phyloP scores from a whole-genome alignment of 2,888 invertebrate genomes.

The Megastigmus dorsalis region DNA sequence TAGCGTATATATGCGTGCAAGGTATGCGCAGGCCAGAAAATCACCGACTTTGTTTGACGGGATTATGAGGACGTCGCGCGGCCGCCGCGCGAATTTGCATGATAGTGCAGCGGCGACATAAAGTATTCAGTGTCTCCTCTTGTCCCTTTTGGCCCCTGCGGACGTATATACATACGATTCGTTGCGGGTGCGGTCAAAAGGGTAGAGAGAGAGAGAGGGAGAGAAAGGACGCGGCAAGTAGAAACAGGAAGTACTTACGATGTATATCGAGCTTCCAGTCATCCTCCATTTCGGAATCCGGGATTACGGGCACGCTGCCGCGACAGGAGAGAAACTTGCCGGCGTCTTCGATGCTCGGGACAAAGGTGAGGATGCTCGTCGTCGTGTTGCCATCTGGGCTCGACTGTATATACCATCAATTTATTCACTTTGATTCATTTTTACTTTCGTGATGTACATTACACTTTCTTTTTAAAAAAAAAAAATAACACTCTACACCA shows the following conservation, averaged over 20 bases:
- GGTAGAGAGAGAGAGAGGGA: not conserved
- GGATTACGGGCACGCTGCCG: slow-evolving; percentile 85
- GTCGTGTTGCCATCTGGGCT: slow-evolving; percentile 85
- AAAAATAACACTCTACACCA: not conserved
- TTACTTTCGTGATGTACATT: too few relatives aligned
- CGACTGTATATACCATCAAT: slow-evolving; percentile 72
- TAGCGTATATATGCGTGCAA: not conserved
- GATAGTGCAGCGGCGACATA: slow-evolving; percentile 44
- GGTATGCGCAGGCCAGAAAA: slow-evolving; percentile 9
- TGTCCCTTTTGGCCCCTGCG: not conserved
- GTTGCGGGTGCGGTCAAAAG: not conserved
- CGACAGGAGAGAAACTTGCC: slow-evolving; percentile 86
- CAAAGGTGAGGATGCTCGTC: slow-evolving; percentile 84
- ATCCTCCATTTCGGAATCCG: slow-evolving; percentile 85
- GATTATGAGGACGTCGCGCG: slow-evolving; percentile 37
- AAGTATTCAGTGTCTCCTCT: slow-evolving; percentile 43
- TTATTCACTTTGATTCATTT: not conserved
- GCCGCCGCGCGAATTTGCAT: slow-evolving; percentile 49
- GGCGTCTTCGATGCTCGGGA: slow-evolving; percentile 87
- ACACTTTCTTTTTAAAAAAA: not conserved
- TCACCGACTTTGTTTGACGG: slow-evolving; percentile 40
- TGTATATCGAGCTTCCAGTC: slow-evolving; percentile 88
- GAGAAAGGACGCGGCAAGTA: not conserved
- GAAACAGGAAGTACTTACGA: slow-evolving; percentile 80
- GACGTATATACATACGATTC: too few relatives aligned